Conservation (phyloP, 2,888 invertebrate species). For the Caenorhabditis wallacei region DNA sequence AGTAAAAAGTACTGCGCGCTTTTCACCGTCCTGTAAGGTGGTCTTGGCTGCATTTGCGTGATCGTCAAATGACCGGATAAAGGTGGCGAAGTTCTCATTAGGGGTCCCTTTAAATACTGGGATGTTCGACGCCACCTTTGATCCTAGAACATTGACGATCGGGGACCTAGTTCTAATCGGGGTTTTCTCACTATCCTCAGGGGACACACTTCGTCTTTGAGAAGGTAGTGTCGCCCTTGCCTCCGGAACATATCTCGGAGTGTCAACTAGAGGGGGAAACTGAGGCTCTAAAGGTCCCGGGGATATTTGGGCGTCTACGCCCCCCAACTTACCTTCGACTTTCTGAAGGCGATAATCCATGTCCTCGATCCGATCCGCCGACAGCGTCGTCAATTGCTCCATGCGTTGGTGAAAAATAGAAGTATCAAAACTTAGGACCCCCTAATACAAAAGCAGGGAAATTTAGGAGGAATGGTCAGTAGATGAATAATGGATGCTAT, state of each 20-base stretch:
- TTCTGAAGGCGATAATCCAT: not conserved
- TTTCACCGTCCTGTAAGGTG: not conserved
- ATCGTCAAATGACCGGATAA: constrained; percentile 9
- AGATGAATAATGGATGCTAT: too few species aligned
- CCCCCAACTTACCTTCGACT: not conserved
- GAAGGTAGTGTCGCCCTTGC: too few species aligned
- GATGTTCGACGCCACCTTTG: not conserved
- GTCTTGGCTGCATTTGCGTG: not conserved
- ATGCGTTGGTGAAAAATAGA: not conserved
- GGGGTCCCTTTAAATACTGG: not conserved
- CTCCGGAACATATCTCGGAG: too few species aligned
- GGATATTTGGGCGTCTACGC: not conserved
- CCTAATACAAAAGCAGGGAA: too few species aligned
- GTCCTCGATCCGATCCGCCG: not conserved
- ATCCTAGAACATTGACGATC: not conserved
- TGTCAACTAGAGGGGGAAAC: too few species aligned
- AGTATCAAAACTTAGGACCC: too few species aligned
- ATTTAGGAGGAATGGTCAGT: too few species aligned
- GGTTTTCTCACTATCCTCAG: too few species aligned
- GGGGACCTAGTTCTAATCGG: too few species aligned
- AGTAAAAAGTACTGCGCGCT: not conserved
- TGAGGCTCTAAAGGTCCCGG: not conserved
- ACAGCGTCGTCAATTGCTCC: not conserved
- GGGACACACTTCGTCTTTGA: too few species aligned
- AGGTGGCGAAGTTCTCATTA: not conserved